Evolutionary conservation across 2,113 vertebrate species (phyloP).

Genomic region (Leptobrachium ailaonicum): DNA sequence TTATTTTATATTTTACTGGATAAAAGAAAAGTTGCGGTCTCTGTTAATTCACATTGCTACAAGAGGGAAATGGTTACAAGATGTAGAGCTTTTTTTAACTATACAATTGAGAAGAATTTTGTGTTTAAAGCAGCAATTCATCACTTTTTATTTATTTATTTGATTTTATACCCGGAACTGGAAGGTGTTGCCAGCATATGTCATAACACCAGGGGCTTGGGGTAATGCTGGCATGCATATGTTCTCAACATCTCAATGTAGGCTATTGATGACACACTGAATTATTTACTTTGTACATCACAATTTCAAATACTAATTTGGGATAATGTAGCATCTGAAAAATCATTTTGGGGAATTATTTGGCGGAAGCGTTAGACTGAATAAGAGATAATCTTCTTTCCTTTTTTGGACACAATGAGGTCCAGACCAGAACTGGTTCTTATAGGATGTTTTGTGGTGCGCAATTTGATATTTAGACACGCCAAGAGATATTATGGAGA

Average conservation of each 20-base stretch:
- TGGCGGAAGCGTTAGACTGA: background rate
- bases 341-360: background rate
- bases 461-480: background rate
- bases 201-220: background rate
- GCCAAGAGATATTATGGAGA: background rate
- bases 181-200: background rate
- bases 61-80: background rate
- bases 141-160: background rate
- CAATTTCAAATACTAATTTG: background rate
- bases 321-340: background rate
- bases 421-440: background rate
- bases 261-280: background rate
- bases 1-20: too few relatives aligned
- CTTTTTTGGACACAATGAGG: background rate
- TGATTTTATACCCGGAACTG: background rate
- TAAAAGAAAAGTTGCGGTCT: background rate
- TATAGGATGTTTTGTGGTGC: background rate
- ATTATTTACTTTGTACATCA: background rate
- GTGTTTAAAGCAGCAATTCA: background rate
- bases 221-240: background rate
- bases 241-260: background rate
- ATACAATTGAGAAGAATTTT: background rate
- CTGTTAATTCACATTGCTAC: background rate
- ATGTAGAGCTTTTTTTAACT: background rate
- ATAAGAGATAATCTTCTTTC: background rate